Evolutionary conservation across 2,113 vertebrate genomes (phyloP).

Genomic region (Scomber scombrus): DNA sequence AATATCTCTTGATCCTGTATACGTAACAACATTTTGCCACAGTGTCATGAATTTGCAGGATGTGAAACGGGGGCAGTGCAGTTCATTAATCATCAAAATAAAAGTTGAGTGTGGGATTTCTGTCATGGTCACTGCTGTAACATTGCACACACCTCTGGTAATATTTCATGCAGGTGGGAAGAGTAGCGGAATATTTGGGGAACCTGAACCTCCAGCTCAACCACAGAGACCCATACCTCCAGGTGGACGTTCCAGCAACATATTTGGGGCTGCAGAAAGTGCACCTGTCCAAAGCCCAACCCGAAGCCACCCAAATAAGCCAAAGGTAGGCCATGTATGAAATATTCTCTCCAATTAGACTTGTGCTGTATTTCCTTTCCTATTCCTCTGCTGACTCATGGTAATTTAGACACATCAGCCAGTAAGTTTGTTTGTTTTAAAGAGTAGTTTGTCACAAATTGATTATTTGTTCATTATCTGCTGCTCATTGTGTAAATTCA

Average conservation of each 20-base stretch:
- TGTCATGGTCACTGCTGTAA: not conserved
- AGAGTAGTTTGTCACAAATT: not conserved
- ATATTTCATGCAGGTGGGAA: constrained; percentile 81
- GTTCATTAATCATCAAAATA: not conserved
- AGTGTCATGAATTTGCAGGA: not conserved
- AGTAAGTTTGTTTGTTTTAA: not conserved
- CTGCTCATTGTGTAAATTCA: not conserved
- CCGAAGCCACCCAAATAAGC: constrained; percentile 92
- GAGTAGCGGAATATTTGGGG: constrained; percentile 92
- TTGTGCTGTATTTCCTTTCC: not conserved
- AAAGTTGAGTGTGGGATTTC: not conserved
- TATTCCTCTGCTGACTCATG: not conserved
- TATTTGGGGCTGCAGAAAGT: constrained; percentile 87
- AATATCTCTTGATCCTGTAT: not conserved
- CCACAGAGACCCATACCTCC: constrained; percentile 84
- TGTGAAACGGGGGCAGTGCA: not conserved
- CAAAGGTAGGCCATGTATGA: constrained; percentile 87
- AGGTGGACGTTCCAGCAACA: constrained; percentile 86
- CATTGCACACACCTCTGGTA: not conserved
- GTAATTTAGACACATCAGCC: not conserved
- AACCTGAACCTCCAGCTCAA: constrained; percentile 77
- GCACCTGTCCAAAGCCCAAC: constrained; percentile 67
- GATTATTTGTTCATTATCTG: not conserved
- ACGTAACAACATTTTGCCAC: not conserved
- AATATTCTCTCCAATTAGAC: not conserved